Conservation (phyloP, 2,797 vertebrate genomes). For the Clarias fuscus region DNA sequence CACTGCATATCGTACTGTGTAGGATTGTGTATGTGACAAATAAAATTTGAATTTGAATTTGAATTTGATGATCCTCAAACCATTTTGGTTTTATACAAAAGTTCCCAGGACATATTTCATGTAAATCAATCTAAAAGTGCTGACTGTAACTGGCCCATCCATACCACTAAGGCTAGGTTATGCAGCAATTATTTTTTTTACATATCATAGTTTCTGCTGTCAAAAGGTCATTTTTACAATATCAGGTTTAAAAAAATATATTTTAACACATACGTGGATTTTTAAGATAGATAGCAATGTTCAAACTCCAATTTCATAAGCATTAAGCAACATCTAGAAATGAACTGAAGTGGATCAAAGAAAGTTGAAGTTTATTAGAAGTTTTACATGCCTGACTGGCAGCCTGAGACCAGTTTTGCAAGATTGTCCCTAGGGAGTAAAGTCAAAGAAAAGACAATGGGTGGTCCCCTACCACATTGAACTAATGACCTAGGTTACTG, state of each 20-base stretch:
- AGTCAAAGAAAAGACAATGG: too few species aligned
- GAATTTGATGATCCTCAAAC: neutral
- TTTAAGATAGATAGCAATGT: neutral
- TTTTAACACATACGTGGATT: neutral
- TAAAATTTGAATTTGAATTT: too few species aligned
- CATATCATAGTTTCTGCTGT: neutral
- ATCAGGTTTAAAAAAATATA: neutral
- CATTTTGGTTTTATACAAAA: neutral
- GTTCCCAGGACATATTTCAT: neutral
- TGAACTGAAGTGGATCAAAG: neutral
- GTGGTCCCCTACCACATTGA: neutral
- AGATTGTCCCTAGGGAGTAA: neutral
- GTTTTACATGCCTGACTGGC: neutral
- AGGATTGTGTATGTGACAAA: too few species aligned
- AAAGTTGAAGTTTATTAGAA: neutral
- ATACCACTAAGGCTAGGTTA: neutral
- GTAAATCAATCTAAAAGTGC: neutral
- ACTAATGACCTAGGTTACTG: neutral
- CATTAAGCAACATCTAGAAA: neutral
- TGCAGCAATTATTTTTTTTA: neutral
- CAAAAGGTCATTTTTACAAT: neutral
- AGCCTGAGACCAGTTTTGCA: neutral
- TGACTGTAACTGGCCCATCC: neutral
- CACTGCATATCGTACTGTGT: too few species aligned
- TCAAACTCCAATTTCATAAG: neutral